Evolutionary conservation across 1,140 invertebrate species (phyloP), one percentile per base, ranked within the genome.

Genomic region (Arctopsyche grandis): DNA sequence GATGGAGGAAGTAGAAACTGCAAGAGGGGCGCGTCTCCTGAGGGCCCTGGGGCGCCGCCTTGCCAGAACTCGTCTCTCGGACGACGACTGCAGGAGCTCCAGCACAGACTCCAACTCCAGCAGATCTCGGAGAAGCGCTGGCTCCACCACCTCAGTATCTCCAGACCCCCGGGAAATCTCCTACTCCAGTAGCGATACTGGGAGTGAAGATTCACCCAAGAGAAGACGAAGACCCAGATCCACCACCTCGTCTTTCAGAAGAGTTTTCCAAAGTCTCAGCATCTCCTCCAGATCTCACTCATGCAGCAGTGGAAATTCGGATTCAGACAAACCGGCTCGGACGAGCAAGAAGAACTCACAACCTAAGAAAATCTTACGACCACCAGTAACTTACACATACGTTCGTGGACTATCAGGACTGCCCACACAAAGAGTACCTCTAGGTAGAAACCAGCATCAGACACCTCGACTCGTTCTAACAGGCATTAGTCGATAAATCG

Each of bases 371-470:
- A 94, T 95, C 46, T 87, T 95, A 1, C 87, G 94, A 22, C 90
- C 93, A 22, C 94, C 94, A 0, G 91, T 94, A 0, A 91, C 92
- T 0, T 95, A 95, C 85, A 94, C 92, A 1, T 95, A 95, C 84
- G 91, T 95, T 0, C 91, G 91, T 78, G 94, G 94, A 52, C 88
- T 94, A 66, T 95, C 93, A 0, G 94, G 94, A 0, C 85, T 95
- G 16, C 93, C 94, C 0, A 95, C 94, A 0, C 93, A 94, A 84
- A 89, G 94, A 83, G 92, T 95, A 3, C 93, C 93, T 0, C 89
- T 91, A 66, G 90, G 86, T 3, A 69, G 82, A 52, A 82, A 80
- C 69, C 44, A 73, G 10, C 80, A 82, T 63, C 60, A 46, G 1
- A 19, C 73, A 4, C 78, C 56, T 1, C 48, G 81, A 0, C 48